A percentile compares a stretch with the other conserved stretches of the same genome.
phyloP scores from a whole-genome alignment of 2,113 vertebrate genomes.

The Eulacestoma nigropectus region DNA sequence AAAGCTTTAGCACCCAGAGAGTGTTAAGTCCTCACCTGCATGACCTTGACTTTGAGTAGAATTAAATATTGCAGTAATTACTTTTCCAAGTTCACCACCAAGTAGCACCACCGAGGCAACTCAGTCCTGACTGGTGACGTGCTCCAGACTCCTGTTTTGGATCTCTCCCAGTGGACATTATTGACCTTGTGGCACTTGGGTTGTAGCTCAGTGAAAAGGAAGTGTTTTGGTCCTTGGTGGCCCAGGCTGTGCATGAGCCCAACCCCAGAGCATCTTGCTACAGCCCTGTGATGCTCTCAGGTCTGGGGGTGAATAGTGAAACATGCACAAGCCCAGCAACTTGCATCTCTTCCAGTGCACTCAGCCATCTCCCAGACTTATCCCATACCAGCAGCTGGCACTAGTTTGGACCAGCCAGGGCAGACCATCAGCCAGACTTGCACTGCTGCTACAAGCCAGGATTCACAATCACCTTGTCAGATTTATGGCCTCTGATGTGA shows the following conservation, averaged over 20 bases:
- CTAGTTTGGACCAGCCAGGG: neutral
- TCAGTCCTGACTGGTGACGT: neutral
- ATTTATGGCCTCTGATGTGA: rapidly evolving
- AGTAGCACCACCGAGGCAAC: neutral
- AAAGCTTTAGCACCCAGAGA: neutral
- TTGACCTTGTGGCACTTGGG: neutral
- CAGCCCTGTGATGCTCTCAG: rapidly evolving
- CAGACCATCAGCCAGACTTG: neutral
- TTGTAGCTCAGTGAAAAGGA: neutral
- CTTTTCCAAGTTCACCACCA: neutral
- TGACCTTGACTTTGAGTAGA: neutral
- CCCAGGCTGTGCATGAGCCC: neutral
- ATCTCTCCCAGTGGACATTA: neutral
- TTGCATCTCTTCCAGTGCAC: rapidly evolving
- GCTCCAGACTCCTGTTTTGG: neutral
- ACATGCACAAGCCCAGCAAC: rapidly evolving
- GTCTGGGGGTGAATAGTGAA: neutral
- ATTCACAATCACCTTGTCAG: neutral
- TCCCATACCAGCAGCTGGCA: neutral
- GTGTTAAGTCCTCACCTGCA: neutral
- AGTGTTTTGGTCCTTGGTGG: neutral
- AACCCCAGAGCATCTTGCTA: neutral
- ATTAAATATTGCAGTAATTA: neutral
- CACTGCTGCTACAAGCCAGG: neutral
- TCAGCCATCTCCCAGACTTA: rapidly evolving